Percentiles rank a stretch among this genome's conserved stretches.
Evolutionary conservation across 1,140 invertebrate genomes (phyloP).

Genomic region (Neuroterus valhalla): DNA sequence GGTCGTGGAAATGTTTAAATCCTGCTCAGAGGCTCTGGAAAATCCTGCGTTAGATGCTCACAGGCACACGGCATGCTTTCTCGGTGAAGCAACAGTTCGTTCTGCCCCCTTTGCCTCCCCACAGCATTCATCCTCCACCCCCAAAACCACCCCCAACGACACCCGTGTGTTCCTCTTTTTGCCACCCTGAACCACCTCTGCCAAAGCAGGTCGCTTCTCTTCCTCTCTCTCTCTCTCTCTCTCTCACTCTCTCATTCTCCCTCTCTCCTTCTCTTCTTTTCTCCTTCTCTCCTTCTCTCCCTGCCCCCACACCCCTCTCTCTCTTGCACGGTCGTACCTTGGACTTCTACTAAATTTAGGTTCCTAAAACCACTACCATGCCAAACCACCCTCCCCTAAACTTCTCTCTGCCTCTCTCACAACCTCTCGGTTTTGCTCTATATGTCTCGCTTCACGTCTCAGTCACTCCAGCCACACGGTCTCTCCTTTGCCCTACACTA

Average conservation of each 20-base stretch:
- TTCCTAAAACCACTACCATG: slow-evolving; percentile 33
- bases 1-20: slow-evolving; percentile 58
- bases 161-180: slow-evolving; percentile 52
- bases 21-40: slow-evolving; percentile 61
- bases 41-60: slow-evolving; percentile 60
- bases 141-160: slow-evolving; percentile 31
- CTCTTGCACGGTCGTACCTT: slow-evolving; percentile 45
- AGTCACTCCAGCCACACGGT: slow-evolving; percentile 36
- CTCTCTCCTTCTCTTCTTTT: slow-evolving; percentile 30
- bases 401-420: background rate
- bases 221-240: slow-evolving; percentile 25
- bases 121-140: slow-evolving; percentile 35
- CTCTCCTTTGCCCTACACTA: slow-evolving; percentile 45
- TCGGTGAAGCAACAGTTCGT: slow-evolving; percentile 72
- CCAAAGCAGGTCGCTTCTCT: slow-evolving; percentile 47
- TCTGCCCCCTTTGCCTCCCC: slow-evolving; percentile 51
- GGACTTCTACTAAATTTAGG: slow-evolving; percentile 64
- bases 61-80: slow-evolving; percentile 51
- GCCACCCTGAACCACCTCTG: slow-evolving; percentile 55
- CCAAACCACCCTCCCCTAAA: slow-evolving; percentile 17
- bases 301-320: too few relatives aligned
- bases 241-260: slow-evolving; percentile 33
- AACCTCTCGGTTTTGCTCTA: background rate
- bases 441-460: slow-evolving; percentile 29
- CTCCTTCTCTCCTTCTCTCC: slow-evolving; percentile 11